phyloP scores from a whole-genome alignment of 2,797 vertebrate genomes.

The Rhinella marina region DNA sequence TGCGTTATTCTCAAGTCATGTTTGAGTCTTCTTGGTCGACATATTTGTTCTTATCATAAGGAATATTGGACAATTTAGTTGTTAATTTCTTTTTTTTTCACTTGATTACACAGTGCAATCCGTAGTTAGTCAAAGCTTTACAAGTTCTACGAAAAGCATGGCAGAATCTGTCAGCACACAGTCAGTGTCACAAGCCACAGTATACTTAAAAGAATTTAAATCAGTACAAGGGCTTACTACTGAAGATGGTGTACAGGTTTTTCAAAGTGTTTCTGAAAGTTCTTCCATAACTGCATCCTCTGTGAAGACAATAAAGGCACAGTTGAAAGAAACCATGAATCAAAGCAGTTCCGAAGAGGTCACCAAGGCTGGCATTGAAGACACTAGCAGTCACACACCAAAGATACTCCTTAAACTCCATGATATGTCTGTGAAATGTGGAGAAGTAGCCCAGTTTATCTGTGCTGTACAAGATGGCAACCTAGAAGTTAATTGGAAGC shows the following conservation, averaged over 20 bases:
- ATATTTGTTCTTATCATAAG: conserved; percentile 68
- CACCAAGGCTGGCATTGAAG: conserved; percentile 42
- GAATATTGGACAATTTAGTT: conserved; percentile 68
- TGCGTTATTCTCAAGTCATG: conserved; percentile 69
- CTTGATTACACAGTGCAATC: conserved; percentile 85
- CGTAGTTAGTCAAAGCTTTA: conserved; percentile 80
- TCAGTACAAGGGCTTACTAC: conserved; percentile 67
- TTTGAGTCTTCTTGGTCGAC: conserved; percentile 67
- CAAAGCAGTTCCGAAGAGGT: conserved; percentile 66
- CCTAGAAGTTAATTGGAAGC: conserved; percentile 78
- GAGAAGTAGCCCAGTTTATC: conserved; percentile 81
- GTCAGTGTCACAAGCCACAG: conserved; percentile 73
- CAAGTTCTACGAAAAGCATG: conserved; percentile 77
- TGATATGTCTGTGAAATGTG: conserved; percentile 78
- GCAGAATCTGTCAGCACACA: conserved; percentile 76
- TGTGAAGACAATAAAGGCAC: conserved; percentile 60
- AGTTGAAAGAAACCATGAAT: conserved; percentile 62
- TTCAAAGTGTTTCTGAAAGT: conserved; percentile 77
- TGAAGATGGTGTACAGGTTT: conserved; percentile 69
- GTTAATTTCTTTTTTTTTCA: conserved; percentile 76
- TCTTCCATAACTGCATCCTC: conserved; percentile 65
- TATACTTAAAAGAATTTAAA: conserved; percentile 71
- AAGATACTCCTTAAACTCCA: conserved; percentile 79
- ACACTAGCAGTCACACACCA: conserved; percentile 65
- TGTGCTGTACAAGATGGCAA: conserved; percentile 82